A percentile compares a stretch with the other conserved stretches of the same genome.
These are phyloP conservation scores for Phoxinus dragarum DNA, from an alignment of 2,797 vertebrate genomes.

Conservation along the genomic window DNA sequence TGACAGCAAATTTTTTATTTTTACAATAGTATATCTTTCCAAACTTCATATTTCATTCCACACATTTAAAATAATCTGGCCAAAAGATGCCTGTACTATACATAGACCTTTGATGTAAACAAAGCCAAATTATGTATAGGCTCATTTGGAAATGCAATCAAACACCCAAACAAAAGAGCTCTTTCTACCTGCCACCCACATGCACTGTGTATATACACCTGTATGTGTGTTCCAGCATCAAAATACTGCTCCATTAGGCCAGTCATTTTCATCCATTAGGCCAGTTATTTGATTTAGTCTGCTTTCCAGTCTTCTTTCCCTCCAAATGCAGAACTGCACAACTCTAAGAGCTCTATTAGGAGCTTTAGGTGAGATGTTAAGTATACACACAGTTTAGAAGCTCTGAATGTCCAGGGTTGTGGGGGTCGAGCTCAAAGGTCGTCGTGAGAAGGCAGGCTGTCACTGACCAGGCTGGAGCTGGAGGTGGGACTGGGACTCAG, in stretches of 20 bases:
- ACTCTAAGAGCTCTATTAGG: conserved; percentile 9
- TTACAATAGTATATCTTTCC: conserved; percentile 31
- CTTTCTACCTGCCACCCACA: not conserved
- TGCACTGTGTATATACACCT: not conserved
- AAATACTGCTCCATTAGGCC: not conserved
- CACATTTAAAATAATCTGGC: conserved; percentile 33
- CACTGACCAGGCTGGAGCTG: conserved; percentile 46
- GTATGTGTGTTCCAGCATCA: conserved; percentile 3
- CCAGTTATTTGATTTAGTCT: not conserved
- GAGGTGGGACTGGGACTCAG: conserved; percentile 64
- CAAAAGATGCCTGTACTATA: conserved; percentile 32
- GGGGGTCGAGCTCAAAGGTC: conserved; percentile 51
- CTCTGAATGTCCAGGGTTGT: conserved; percentile 16
- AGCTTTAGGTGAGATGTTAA: not conserved
- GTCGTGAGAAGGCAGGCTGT: conserved; percentile 60
- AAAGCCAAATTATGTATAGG: conserved; percentile 56
- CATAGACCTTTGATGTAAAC: conserved; percentile 61
- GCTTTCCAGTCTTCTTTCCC: not conserved
- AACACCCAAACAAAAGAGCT: conserved; percentile 35
- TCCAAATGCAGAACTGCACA: conserved; percentile 20
- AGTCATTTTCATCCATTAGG: conserved; percentile 3
- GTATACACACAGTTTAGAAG: conserved; percentile 40
- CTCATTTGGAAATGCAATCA: conserved; percentile 41
- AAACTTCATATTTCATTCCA: conserved; percentile 38
- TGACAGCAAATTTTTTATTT: not conserved